These are phyloP conservation scores for Meteorus cinctellus DNA, from an alignment of 2,888 invertebrate genomes.

Conservation along the genomic window DNA sequence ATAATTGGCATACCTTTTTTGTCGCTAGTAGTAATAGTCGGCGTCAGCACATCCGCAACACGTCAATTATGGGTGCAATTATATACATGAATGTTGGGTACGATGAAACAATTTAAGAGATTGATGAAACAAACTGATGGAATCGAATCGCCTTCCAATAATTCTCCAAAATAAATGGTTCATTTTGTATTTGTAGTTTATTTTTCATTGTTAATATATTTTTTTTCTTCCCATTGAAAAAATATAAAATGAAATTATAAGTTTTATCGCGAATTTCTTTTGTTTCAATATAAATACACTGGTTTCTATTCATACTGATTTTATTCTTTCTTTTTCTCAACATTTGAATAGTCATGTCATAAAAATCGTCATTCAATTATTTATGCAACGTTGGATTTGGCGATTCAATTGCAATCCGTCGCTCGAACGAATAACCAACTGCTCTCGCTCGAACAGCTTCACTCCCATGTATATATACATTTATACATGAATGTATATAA, in stretches of 20 bases:
- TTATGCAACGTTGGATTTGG: constrained; percentile 36
- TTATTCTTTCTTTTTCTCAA: not conserved
- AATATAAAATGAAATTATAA: too few species aligned
- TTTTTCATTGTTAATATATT: not conserved
- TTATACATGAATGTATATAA: constrained; percentile 10
- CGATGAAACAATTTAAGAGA: too few species aligned
- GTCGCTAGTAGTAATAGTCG: not conserved
- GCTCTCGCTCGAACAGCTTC: constrained; percentile 25
- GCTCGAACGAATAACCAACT: constrained; percentile 43
- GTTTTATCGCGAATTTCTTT: not conserved
- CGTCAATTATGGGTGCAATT: not conserved
- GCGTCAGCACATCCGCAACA: not conserved
- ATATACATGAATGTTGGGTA: not conserved
- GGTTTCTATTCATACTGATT: not conserved
- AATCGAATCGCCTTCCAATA: too few species aligned
- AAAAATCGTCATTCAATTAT: constrained; percentile 44
- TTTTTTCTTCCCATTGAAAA: not conserved
- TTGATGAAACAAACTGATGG: too few species aligned
- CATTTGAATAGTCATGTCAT: constrained; percentile 18
- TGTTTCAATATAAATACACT: not conserved
- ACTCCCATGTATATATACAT: constrained; percentile 11
- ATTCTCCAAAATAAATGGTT: too few species aligned
- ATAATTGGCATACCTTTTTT: not conserved
- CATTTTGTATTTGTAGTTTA: too few species aligned
- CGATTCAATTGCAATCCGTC: constrained; percentile 45